Percentiles rank a stretch among this genome's conserved stretches.
phyloP scores from a whole-genome alignment of 2,888 invertebrate species.

The Sphaeridia pumilis region DNA sequence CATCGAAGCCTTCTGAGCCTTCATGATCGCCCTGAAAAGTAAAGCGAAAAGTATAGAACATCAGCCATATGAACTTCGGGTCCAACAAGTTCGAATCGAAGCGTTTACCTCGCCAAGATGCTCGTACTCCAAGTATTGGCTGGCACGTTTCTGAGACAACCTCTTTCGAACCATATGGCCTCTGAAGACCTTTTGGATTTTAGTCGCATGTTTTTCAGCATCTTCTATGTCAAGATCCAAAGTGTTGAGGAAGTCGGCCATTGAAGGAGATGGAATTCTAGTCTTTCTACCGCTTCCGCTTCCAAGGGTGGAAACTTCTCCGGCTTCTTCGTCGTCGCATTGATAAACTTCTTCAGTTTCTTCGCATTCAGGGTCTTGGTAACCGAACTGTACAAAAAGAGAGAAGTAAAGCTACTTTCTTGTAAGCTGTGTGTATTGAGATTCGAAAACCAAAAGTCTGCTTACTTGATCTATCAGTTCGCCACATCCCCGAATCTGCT shows the following conservation, averaged over 20 bases:
- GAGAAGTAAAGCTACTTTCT: no score
- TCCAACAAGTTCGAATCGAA: no score
- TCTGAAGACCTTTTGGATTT: conserved; percentile 18
- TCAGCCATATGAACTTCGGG: neutral
- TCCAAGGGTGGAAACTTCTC: no score
- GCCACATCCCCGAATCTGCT: no score
- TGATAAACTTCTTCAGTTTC: neutral
- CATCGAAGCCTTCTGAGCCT: no score
- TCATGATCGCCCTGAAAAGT: neutral
- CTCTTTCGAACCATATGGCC: conserved; percentile 8
- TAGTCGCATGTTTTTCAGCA: conserved; percentile 11
- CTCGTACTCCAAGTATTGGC: neutral
- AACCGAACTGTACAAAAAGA: neutral
- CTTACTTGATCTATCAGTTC: no score
- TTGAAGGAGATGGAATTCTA: no score
- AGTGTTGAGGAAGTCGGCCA: conserved; percentile 4
- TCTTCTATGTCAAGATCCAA: conserved; percentile 2
- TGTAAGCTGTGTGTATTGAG: neutral
- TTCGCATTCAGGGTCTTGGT: conserved; percentile 6
- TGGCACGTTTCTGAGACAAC: neutral
- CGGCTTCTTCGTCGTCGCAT: neutral
- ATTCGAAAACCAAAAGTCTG: no score
- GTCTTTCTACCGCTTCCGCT: neutral
- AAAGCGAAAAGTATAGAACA: neutral
- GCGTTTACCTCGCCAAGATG: no score